Percentiles rank a stretch among this genome's conserved stretches.
These are phyloP conservation scores for Phaedon cochleariae DNA, from an alignment of 2,888 invertebrate genomes.

Conservation along the genomic window DNA sequence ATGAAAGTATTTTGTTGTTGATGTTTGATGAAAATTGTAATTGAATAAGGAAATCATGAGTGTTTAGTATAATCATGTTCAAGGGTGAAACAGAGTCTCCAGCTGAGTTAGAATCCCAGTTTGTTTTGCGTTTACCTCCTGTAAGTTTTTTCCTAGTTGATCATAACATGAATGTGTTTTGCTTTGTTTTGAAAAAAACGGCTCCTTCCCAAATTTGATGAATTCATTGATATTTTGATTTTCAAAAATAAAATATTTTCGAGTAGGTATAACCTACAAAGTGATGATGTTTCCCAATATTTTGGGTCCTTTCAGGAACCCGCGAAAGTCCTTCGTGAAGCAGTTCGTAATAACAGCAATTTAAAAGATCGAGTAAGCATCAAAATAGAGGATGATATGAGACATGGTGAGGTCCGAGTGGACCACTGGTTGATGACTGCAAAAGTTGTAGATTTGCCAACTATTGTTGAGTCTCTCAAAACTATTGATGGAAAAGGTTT, in stretches of 20 bases:
- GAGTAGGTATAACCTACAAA: too few relatives aligned
- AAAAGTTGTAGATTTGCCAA: slow-evolving; percentile 91
- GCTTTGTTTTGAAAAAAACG: too few relatives aligned
- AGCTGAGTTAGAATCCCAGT: slow-evolving; percentile 58
- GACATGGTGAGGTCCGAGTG: slow-evolving; percentile 87
- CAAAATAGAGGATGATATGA: slow-evolving; percentile 86
- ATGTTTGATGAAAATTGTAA: too few relatives aligned
- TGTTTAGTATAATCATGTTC: slow-evolving; percentile 19
- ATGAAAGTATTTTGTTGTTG: too few relatives aligned
- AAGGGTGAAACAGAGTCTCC: slow-evolving; percentile 42
- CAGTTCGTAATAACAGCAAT: slow-evolving; percentile 77
- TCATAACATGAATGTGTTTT: too few relatives aligned
- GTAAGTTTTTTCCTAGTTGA: too few relatives aligned
- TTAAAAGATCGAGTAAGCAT: slow-evolving; percentile 87
- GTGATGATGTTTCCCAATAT: too few relatives aligned
- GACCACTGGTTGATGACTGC: slow-evolving; percentile 89
- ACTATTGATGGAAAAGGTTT: slow-evolving; percentile 96
- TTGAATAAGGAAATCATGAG: too few relatives aligned
- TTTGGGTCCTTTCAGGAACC: slow-evolving; percentile 73
- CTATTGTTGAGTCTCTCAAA: slow-evolving; percentile 91
- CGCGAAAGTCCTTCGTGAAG: slow-evolving; percentile 76
- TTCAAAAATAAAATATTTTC: too few relatives aligned
- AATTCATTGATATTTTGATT: too few relatives aligned
- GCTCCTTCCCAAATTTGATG: too few relatives aligned
- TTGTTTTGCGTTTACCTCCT: slow-evolving; percentile 56